Evolutionary conservation across 2,888 invertebrate genomes (phyloP), one percentile per base, ranked within the genome.

Genomic region (Tetheella fluctuosa): DNA sequence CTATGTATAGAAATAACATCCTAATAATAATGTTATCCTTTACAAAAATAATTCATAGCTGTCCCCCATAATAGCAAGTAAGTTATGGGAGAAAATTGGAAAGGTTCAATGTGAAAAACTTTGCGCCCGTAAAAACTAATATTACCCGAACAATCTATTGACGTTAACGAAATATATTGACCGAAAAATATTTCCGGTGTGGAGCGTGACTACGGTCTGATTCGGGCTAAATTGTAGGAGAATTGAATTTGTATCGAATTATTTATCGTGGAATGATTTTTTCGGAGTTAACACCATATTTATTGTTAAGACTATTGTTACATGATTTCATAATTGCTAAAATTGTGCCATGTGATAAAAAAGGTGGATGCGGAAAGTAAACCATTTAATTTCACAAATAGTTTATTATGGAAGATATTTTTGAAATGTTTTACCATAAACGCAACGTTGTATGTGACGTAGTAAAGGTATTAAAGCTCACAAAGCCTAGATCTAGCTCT

Each of bases 201-300:
- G 20, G 13, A 30, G 48, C 48, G 48, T 59, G 59, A 57, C 57
- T 62, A 60, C 60, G 30, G 55, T 59, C 55, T 70, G 60, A 64
- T 68, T 70, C 59, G 23, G 30, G 52, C 17, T 57, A 61, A 73
- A 68, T 65, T 70, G 64, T 63, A 37, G 52, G 20, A 48, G 17
- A 57, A 57, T 57, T 34, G 48, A 28, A 34, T 30, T 48, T 52
- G 52, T 58, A 48, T 48, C 17, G 20, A 48, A 48, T 48, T 48
- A 48, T 48, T 48, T 20, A 20, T 48, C 20, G 8, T 48, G 20
- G 2, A 0, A 48, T 20, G 10, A 10, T 48, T 7, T 48, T 34
- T 48, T 48, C 8, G 17, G 6, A 10, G 48, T 48, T 48, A 20
- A 20, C 20, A 48, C 48, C 48, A 20, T 48, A 15, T 42, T 42